These are phyloP conservation scores for Malacoraja senta DNA, from an alignment of 2,797 vertebrate genomes.

Conservation along the genomic window DNA sequence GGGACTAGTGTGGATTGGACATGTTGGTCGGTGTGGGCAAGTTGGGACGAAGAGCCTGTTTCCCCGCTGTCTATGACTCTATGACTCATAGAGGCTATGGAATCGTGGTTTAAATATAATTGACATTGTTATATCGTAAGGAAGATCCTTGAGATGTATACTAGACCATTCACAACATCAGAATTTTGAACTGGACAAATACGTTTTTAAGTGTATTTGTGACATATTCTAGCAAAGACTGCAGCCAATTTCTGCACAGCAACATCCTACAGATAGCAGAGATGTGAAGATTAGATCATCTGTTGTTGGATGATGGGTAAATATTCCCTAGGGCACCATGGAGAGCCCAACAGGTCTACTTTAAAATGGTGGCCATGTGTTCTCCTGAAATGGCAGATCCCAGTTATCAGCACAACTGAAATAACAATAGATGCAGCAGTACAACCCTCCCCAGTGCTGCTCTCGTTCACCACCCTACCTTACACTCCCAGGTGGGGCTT, in stretches of 20 bases:
- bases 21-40: too few species aligned
- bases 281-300: neutral
- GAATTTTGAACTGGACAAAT: neutral
- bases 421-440: neutral
- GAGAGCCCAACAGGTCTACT: neutral
- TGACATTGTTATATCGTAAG: neutral
- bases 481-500: neutral
- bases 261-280: neutral
- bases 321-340: too few species aligned
- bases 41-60: too few species aligned
- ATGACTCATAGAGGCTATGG: too few species aligned
- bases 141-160: neutral
- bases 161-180: neutral
- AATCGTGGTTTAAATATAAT: neutral
- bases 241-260: neutral
- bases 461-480: neutral
- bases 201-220: neutral
- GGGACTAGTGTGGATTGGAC: too few species aligned
- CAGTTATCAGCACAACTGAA: neutral
- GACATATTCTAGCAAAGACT: neutral
- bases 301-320: neutral
- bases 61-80: too few species aligned
- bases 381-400: neutral
- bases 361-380: neutral
- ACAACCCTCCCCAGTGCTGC: neutral